Percentiles rank a stretch among this genome's conserved stretches.
These are phyloP conservation scores for Alauda arvensis DNA, from an alignment of 2,797 vertebrate species.

Conservation along the genomic window DNA sequence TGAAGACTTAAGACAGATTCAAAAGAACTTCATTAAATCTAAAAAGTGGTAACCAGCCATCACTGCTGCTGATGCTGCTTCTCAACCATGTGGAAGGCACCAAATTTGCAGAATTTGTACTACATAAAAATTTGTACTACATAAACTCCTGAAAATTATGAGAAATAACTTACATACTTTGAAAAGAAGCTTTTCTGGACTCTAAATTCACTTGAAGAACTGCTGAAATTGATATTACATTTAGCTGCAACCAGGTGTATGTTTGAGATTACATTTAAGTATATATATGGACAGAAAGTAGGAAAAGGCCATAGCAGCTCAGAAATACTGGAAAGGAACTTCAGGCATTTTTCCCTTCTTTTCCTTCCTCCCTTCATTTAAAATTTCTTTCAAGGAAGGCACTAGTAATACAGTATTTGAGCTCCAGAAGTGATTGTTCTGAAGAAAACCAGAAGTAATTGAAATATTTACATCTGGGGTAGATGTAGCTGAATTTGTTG, in stretches of 20 bases:
- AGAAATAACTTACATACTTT: not conserved
- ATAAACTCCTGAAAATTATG: not conserved
- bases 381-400: not conserved
- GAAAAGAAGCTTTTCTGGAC: not conserved
- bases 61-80: not conserved
- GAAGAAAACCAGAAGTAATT: not conserved
- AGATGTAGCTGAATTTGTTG: not conserved
- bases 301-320: not conserved
- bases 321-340: not conserved
- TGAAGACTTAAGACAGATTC: not conserved
- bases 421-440: not conserved
- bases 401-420: not conserved
- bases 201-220: not conserved
- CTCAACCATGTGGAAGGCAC: not conserved
- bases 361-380: not conserved
- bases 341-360: not conserved
- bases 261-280: not conserved
- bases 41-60: not conserved
- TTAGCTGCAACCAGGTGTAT: not conserved
- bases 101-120: not conserved
- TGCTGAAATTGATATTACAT: not conserved
- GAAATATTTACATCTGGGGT: not conserved
- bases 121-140: not conserved
- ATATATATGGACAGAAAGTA: not conserved
- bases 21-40: not conserved